Conservation (phyloP, 2,888 invertebrate genomes). For the Margaritifera margaritifera region DNA sequence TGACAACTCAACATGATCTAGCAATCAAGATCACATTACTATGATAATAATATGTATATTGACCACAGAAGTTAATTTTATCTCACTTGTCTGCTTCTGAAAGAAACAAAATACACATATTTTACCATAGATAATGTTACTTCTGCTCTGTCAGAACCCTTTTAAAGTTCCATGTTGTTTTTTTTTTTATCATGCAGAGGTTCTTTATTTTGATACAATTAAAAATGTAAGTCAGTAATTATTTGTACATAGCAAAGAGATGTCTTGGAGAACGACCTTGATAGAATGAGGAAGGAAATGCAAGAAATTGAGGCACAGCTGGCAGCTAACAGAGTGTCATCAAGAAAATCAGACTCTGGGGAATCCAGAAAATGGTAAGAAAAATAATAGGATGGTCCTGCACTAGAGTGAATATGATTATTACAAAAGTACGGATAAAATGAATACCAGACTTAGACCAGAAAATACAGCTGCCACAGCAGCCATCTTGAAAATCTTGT, state of each 20-base stretch:
- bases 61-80: too few species aligned
- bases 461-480: too few species aligned
- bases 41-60: too few species aligned
- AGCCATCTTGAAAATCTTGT: too few species aligned
- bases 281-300: conserved; percentile 54
- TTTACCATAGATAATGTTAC: neutral
- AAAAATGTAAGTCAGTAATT: neutral
- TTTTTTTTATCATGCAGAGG: neutral
- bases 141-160: too few species aligned
- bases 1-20: too few species aligned
- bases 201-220: neutral
- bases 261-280: conserved; percentile 49
- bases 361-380: too few species aligned
- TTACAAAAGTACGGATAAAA: too few species aligned
- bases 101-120: neutral
- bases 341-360: neutral
- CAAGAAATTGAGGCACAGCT: conserved; percentile 53
- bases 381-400: too few species aligned
- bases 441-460: too few species aligned
- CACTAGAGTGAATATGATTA: too few species aligned
- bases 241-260: conserved; percentile 43
- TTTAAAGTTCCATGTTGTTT: neutral
- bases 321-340: conserved; percentile 2
- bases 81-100: neutral
- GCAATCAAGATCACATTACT: too few species aligned